Evolutionary conservation across 2,113 vertebrate species (phyloP), one percentile per base, ranked within the genome.

Genomic region (Fulica atra): DNA sequence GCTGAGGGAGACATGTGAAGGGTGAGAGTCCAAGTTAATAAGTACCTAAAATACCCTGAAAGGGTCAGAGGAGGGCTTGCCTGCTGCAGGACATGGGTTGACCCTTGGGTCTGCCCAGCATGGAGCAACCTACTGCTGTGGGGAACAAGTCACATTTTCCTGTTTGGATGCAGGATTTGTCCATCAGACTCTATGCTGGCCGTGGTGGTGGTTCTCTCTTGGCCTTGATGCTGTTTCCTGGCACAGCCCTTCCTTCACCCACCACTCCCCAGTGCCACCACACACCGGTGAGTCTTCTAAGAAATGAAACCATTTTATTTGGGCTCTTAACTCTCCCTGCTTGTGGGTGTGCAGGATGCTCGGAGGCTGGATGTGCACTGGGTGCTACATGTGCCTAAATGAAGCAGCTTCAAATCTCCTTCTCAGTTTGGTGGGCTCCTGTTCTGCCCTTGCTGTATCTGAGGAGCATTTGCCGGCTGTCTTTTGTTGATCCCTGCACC

Each of bases 301-400:
- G 68, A 76, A 70, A 65, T 36, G 13, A 63, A 70, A 77, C 19
- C 19, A 12, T 66, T 61, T 50, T 11, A 15, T 53, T 12, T 50
- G 19, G 68, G 4, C 44, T 81, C 35, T 48, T 36, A 44, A 7
- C 10, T 57, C 3, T n/a, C 10, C 33, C 20, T 26, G 5, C 4
- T 13, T 1, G 0, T 28, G 33, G 16, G 9, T 73, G 25, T 63
- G 0, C 0, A 0, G 29, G 20, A 11, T 81, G 51, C 71, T 88
- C 0, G 0, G 13, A 56, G 31, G 16, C 38, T 61, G 46, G 8
- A 31, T 42, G 13, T 54, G 42, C 16, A 42, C 9, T 17, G 13
- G 13, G 44, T 7, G 0, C 31, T 54, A 8, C 1, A 0, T 9
- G 19, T 46, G 33, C 2, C 0, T 56, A 74, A 88, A 44, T 70